Conservation (phyloP, 2,888 invertebrate genomes). For the Noctua comes region DNA sequence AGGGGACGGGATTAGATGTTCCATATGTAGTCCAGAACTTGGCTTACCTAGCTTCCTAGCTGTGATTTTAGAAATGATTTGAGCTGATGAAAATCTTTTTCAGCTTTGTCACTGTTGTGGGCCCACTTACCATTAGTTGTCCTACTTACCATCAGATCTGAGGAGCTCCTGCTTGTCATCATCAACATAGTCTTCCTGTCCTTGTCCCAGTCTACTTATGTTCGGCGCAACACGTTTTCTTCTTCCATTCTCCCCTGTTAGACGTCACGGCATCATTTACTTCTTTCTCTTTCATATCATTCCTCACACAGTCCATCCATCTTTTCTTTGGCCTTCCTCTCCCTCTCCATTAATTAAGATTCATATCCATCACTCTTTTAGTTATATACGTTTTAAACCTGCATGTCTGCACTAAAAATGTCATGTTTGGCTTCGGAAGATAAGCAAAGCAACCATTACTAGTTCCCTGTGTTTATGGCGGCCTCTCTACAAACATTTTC, state of each 20-base stretch:
- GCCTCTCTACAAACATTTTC: neutral
- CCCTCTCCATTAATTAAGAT: neutral
- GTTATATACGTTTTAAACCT: neutral
- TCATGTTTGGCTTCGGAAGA: neutral
- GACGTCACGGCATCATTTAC: neutral
- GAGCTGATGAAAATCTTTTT: neutral
- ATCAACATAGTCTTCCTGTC: neutral
- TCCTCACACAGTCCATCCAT: neutral
- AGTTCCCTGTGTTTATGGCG: neutral
- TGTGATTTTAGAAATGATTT: neutral
- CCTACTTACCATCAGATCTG: neutral
- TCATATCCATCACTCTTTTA: neutral
- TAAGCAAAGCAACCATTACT: neutral
- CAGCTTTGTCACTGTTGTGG: neutral
- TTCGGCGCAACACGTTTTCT: neutral
- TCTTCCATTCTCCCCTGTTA: neutral
- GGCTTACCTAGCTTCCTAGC: neutral
- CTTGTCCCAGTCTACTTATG: neutral
- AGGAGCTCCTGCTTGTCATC: neutral
- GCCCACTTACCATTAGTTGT: too few relatives aligned
- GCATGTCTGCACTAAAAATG: neutral
- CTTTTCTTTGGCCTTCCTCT: neutral
- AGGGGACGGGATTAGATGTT: conserved; percentile 15
- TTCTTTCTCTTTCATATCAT: neutral
- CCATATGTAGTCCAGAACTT: neutral